Percentiles rank a stretch among this genome's conserved stretches.
phyloP scores from a whole-genome alignment of 2,888 invertebrate species.

The Orchesellides sinensis region DNA sequence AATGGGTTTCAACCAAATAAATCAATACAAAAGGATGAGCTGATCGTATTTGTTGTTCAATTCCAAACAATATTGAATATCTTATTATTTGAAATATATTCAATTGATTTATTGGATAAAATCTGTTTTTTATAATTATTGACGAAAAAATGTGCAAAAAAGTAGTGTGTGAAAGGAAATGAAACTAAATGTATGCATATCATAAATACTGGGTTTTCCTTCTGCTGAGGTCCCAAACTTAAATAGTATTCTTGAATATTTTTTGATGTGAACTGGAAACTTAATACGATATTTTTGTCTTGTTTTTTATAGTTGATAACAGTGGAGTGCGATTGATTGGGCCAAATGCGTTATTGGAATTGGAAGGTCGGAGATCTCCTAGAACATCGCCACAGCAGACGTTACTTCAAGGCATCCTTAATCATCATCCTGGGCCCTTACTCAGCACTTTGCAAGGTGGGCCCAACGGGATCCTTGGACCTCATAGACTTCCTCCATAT shows the following conservation, averaged over 20 bases:
- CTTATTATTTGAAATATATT: not conserved
- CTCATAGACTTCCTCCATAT: conserved; percentile 74
- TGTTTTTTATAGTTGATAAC: conserved; percentile 73
- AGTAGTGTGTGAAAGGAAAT: not conserved
- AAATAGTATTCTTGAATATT: not conserved
- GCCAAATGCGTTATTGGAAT: conserved; percentile 73
- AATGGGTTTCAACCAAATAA: too few relatives aligned
- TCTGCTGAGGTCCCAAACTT: conserved; percentile 29
- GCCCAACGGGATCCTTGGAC: conserved; percentile 72
- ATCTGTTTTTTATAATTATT: not conserved
- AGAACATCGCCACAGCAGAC: conserved; percentile 74
- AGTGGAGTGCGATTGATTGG: conserved; percentile 74
- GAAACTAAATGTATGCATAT: not conserved
- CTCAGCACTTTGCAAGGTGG: conserved; percentile 73
- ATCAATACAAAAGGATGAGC: conserved; percentile 3
- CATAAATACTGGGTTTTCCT: not conserved
- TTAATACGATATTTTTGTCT: conserved; percentile 30
- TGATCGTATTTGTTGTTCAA: not conserved
- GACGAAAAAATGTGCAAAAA: not conserved
- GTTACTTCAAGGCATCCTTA: conserved; percentile 74
- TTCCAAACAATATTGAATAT: not conserved
- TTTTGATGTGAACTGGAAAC: conserved; percentile 9
- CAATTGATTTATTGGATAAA: not conserved
- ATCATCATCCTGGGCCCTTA: conserved; percentile 74
- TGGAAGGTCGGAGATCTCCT: conserved; percentile 75